Percentiles rank a stretch among this genome's conserved stretches.
These are phyloP conservation scores for Tenthredo amoena DNA, from an alignment of 2,888 invertebrate genomes.

Conservation along the genomic window DNA sequence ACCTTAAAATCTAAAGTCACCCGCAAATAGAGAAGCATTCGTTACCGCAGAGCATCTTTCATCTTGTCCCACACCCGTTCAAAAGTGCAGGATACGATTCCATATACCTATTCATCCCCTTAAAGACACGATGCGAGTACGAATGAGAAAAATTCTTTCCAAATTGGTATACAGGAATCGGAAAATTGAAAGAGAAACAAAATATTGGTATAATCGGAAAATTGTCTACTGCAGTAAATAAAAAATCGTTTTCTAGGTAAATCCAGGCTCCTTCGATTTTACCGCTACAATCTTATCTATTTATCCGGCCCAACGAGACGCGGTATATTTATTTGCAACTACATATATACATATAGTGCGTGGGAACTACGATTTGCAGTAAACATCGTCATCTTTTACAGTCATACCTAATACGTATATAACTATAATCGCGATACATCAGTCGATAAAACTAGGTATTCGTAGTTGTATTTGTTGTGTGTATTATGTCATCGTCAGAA, in stretches of 20 bases:
- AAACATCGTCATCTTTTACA: not conserved
- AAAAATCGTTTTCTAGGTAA: not conserved
- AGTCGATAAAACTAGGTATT: not conserved
- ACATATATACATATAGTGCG: not conserved
- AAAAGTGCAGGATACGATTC: not conserved
- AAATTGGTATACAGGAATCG: not conserved
- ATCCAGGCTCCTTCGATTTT: not conserved
- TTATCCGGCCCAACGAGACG: not conserved
- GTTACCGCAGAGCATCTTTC: constrained; percentile 19
- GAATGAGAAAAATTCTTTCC: not conserved
- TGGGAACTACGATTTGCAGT: not conserved
- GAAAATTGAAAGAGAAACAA: not conserved
- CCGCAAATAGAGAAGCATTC: constrained; percentile 34
- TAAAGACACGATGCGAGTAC: not conserved
- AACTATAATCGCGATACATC: not conserved
- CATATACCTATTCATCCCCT: too few species aligned
- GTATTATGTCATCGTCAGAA: constrained; percentile 28
- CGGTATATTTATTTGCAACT: not conserved
- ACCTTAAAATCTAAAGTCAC: constrained; percentile 42
- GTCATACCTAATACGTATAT: not conserved
- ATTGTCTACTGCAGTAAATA: not conserved
- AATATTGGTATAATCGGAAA: not conserved
- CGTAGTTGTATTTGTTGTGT: not conserved
- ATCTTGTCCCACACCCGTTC: not conserved
- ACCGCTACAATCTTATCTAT: not conserved